Evolutionary conservation across 2,113 vertebrate genomes (phyloP), one percentile per base, ranked within the genome.

Genomic region (Percina caprodes): DNA sequence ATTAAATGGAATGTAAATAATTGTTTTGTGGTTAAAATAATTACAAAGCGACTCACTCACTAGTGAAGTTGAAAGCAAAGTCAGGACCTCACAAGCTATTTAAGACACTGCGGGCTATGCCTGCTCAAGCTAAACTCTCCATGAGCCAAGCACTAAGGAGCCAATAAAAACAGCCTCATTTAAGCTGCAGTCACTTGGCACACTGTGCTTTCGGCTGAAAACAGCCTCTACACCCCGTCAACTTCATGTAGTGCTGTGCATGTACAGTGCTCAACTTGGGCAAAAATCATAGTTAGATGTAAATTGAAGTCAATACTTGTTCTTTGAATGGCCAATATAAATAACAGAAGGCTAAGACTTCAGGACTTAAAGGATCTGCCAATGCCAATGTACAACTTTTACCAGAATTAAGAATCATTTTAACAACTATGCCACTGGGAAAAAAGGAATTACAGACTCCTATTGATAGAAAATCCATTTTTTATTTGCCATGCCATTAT

Each of bases 151-250:
- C 49, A 69, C 76, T 73, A 73, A 90, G 81, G 77, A 91, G 86
- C 90, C 91, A 92, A 86, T 92, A 89, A 92, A 91, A 91, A 84
- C 82, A 86, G 71, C 55, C 78, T 89, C 74, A 72, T 87, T 90
- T 80, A 74, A 84, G 58, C 66, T 39, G 80, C 80, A 83, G 69
- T 62, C 67, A 75, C 68, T 86, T 90, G 86, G 82, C 83, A 62
- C 83, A 24, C 48, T 55, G 68, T 51, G 45, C 79, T 65, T 72
- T 79, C 14, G 24, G 80, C 86, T 78, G 82, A 82, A 83, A 88
- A 83, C 56, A 69, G 69, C 26, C 82, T 82, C 61, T 77, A 80
- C 71, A 67, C 69, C 73, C 79, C 46, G 80, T 90, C 85, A 76
- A 30, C 21, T 80, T 82, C 73, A 75, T 49, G 60, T n/a, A 71